Evolutionary conservation across 1,140 invertebrate species (phyloP).

Genomic region (Ruditapes philippinarum): DNA sequence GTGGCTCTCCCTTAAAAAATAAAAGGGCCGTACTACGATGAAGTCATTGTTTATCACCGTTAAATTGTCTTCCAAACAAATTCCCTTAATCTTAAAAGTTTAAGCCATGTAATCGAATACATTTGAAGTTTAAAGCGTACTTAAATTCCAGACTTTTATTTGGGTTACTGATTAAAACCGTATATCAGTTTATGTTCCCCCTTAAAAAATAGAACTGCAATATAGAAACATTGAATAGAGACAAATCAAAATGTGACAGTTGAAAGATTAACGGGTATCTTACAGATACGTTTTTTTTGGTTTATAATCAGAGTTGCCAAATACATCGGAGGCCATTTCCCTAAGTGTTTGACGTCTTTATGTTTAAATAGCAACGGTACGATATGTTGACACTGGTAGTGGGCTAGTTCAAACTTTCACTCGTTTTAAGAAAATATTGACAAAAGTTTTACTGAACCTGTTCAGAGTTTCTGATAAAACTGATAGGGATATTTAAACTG

Average conservation of each 20-base stretch:
- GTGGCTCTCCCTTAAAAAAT: too few relatives aligned
- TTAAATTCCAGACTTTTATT: background rate
- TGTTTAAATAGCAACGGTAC: conserved; percentile 46
- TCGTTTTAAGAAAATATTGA: conserved; percentile 33
- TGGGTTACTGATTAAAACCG: conserved; percentile 29
- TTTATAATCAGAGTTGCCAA: conserved; percentile 37
- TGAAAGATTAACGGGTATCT: conserved; percentile 12
- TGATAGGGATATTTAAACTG: too few relatives aligned
- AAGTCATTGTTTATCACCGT: too few relatives aligned
- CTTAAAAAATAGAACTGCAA: background rate
- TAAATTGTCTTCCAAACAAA: background rate
- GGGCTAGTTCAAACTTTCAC: background rate
- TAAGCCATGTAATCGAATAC: conserved; percentile 9
- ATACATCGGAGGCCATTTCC: conserved; percentile 17
- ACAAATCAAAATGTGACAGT: background rate
- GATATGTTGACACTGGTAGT: conserved; percentile 14
- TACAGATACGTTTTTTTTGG: background rate
- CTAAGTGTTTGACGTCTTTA: background rate
- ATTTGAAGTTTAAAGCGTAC: background rate
- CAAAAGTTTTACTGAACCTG: conserved; percentile 15
- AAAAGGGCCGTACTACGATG: too few relatives aligned
- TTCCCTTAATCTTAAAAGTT: conserved; percentile 1
- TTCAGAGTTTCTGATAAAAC: background rate
- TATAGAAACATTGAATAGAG: background rate
- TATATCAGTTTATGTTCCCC: background rate